Base-by-base conservation (phyloP, 2,888 invertebrate species). In the Latrodectus hesperus region DNA sequence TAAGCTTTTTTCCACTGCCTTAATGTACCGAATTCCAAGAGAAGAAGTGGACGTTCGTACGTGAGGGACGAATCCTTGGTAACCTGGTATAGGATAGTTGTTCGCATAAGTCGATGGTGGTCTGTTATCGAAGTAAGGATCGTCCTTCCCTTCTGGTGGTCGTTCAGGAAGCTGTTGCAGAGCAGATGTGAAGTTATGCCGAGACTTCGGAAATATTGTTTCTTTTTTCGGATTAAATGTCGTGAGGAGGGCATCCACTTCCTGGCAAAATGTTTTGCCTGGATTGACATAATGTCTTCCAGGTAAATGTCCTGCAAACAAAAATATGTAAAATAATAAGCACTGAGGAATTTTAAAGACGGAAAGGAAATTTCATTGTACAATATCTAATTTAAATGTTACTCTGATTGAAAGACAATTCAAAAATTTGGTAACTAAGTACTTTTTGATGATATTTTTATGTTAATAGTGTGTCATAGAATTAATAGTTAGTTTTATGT, bases 41-140 rank as follows among this genome's bases (percentile, higher is more conserved):
- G 84, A 80, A n/a, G 88, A 88, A n/a, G 88, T 82, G 14, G 88
- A 88, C 49, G 84, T 88, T 64, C 85, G 49, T 22, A 85, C 81
- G 38, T 84, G 84, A 55, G 88, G 88, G 26, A 88, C 85, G 51
- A 85, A 88, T 0, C 88, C 88, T 68, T 85, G 80, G 49, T 88
- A 88, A 26, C 88, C 88, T 9, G 88, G 77, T n/a, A 88, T 88
- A 9, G 88, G 88, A 72, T 84, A 84, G 38, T 84, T 84, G 60
- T 84, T 88, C 16, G 80, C 73, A 38, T 88, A 88, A 5, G 88
- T 88, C 12, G 88, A 88, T 10, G 88, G 88, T 3, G 88, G 88
- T 72, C 88, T 74, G 49, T 78, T 79, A 70, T 88, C 88, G 49
- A 88, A 88, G 55, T 88, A 88, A 17, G 88, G 88, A 22, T 88